Base-by-base conservation (phyloP, 2,888 invertebrate genomes). In the Leptinotarsa tumamoca region DNA sequence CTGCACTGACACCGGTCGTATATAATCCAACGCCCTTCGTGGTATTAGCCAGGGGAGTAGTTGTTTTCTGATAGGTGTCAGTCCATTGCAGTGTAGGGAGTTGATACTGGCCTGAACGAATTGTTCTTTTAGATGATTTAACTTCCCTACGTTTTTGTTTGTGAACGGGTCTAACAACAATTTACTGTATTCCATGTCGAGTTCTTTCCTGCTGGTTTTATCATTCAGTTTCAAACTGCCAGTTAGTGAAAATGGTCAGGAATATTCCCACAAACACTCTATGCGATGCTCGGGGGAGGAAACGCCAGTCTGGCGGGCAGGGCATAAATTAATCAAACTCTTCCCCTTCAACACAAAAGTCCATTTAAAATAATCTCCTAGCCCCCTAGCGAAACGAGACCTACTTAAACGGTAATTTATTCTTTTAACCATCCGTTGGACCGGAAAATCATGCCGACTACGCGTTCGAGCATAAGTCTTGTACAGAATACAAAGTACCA, bases 401-500 rank as follows among this genome's bases (percentile, higher is more conserved):
- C 63, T 43, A 63, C 63, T 63, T 63, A 63, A 43, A 27, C 63
- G 13, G 15, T 63, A 63, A 33, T 63, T 63, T 43, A 63, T 63
- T 63, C 69, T 69, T 69, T 71, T 18, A 71, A 27, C 52, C n/a
- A 63, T 61, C 63, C 68, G 43, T 63, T 68, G 52, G 61, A 68
- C 73, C 68, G 73, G 73, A 73, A 73, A 68, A 73, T 58, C 58
- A 58, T 58, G 23, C 13, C 58, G 15, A 23, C 14, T 23, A 15
- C 50, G 51, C 68, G 52, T 61, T 27, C 61, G 50, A 54, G 54
- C 54, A 18, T 58, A 5, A 15, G 3, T 58, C 13, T 13, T 23
- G 58, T 58, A 4, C 23, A 23, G 58, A 73, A 68, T 18, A 51
- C 33, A 51, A 68, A 73, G 18, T 21, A 73, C 51, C 68, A 68